These are phyloP conservation scores for Macquaria australasica DNA, from an alignment of 2,113 vertebrate genomes.

Conservation along the genomic window DNA sequence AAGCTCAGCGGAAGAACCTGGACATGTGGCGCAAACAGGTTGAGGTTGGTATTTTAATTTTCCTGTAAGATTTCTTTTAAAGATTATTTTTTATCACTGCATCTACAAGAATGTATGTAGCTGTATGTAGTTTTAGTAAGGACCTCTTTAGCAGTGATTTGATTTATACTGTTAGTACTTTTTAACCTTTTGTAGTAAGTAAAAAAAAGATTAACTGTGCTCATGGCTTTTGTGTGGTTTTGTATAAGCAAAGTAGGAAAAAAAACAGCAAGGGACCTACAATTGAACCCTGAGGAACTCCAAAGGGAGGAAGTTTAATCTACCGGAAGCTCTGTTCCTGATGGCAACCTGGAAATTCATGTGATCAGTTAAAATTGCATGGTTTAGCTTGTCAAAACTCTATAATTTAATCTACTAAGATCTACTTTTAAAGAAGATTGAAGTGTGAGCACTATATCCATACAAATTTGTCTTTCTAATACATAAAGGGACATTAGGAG, in stretches of 20 bases:
- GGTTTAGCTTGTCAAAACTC: not conserved
- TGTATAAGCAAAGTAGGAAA: not conserved
- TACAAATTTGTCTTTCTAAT: not conserved
- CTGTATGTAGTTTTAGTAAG: not conserved
- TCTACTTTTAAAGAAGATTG: not conserved
- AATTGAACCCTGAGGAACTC: constrained; percentile 8
- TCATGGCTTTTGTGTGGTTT: not conserved
- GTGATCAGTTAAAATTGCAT: not conserved
- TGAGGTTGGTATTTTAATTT: constrained; percentile 15
- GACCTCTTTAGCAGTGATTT: not conserved
- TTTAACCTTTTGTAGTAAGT: not conserved
- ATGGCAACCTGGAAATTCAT: not conserved
- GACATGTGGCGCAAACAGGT: constrained; percentile 18
- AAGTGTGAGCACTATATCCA: not conserved
- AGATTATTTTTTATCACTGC: not conserved
- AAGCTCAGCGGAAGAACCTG: constrained; percentile 39
- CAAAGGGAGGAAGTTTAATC: not conserved
- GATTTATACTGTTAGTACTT: not conserved
- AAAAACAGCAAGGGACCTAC: not conserved
- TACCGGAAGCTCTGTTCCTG: not conserved
- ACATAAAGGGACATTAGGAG: not conserved
- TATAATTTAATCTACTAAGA: not conserved
- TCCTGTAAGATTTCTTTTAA: not conserved
- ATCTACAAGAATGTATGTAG: not conserved
- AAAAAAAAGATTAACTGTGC: not conserved